Evolutionary conservation across 2,113 vertebrate genomes (phyloP).

Genomic region (Sander lucioperca): DNA sequence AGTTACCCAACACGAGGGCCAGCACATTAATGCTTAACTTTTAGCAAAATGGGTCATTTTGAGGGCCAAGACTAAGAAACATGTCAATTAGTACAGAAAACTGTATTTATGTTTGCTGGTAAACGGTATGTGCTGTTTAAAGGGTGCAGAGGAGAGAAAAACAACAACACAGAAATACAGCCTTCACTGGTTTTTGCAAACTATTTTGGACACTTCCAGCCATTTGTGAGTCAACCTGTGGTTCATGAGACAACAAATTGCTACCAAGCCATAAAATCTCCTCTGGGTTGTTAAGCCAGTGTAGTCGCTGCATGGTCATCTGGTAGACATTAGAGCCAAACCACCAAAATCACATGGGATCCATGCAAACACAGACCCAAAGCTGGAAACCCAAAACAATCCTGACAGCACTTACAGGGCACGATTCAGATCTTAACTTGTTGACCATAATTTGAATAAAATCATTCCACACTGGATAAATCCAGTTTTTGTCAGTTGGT

Average conservation of each 20-base stretch:
- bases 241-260: constrained; percentile 83
- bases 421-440: constrained; percentile 16
- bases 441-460: constrained; percentile 4
- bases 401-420: constrained; percentile 34
- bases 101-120: background rate
- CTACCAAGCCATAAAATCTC: constrained; percentile 78
- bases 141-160: background rate
- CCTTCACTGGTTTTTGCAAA: constrained; percentile 17
- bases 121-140: background rate
- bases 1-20: constrained; percentile 33
- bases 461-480: background rate
- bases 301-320: constrained; percentile 71
- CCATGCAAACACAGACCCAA: constrained; percentile 30
- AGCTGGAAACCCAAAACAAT: constrained; percentile 36
- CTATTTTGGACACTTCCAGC: constrained; percentile 58
- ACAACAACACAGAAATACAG: constrained; percentile 3
- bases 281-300: constrained; percentile 63
- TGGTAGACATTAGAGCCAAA: constrained; percentile 79
- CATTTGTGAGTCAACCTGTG: constrained; percentile 75
- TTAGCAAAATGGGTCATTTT: background rate
- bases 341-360: constrained; percentile 63
- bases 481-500: background rate
- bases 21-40: constrained; percentile 19
- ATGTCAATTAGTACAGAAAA: constrained; percentile 1
- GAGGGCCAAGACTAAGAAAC: background rate